Base-by-base conservation (phyloP, 2,113 vertebrate genomes). In the Amphiprion percula region DNA sequence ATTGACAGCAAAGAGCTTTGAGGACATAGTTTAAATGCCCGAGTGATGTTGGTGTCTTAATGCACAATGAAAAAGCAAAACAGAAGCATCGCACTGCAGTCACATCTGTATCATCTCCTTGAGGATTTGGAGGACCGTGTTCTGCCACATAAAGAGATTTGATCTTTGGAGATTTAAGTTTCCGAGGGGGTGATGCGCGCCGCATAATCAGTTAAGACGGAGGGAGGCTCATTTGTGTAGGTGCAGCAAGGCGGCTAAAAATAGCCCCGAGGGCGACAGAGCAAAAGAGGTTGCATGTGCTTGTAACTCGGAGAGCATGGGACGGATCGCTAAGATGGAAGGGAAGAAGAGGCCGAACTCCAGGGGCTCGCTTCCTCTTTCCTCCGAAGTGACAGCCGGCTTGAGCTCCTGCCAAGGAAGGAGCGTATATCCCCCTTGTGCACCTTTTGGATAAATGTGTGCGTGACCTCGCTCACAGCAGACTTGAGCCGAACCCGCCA, bases 231-330 rank as follows among this genome's bases (percentile, higher is more conserved):
- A 56, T 86, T 88, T 87, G 65, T 76, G 76, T 70, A 82, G 85
- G 85, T 87, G 91, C 84, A 78, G 81, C 61, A 77, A 77, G 65
- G 83, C 17, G 9, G 80, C 89, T 91, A 90, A 91, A 93, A 92
- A 94, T 93, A 93, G 79, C 86, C 71, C 1, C 0, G 21, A 56
- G 82, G 84, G 58, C 17, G 83, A 79, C n/a, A 63, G 74, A 78
- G 70, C 63, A 73, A 61, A 62, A 74, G 56, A 81, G 54, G 77
- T 70, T 49, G 65, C 68, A 76, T n/a, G 73, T 17, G 65, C 68
- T 79, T n/a, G 73, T 17, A 75, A 78, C 19, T 59, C 47, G 2
- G 37, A 39, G 61, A 75, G 50, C 60, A 17, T 2, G 11, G 78
- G 78, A 73, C 71, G 56, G 63, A 47, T 24, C 30, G 4, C 33